Conservation (phyloP, 2,113 vertebrate genomes). For the Dolichallabes microphthalmus region DNA sequence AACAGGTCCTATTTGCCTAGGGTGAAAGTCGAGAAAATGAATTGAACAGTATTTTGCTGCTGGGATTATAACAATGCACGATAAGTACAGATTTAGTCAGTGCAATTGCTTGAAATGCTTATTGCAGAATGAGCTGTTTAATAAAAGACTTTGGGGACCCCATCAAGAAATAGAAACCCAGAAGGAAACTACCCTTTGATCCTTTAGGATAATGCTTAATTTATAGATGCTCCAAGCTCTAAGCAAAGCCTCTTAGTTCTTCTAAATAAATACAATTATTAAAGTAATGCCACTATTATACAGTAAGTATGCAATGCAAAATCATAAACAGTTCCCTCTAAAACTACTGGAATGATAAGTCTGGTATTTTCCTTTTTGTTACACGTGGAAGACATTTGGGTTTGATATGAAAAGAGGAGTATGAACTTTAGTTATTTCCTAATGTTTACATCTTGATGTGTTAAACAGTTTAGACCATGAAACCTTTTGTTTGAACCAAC, state of each 20-base stretch:
- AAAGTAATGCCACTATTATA: background rate
- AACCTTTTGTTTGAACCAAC: background rate
- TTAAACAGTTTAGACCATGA: background rate
- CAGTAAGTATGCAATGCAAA: background rate
- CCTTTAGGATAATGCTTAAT: slow-evolving; percentile 1
- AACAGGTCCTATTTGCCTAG: background rate
- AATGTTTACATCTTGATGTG: background rate
- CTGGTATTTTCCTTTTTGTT: background rate
- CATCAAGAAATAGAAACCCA: background rate
- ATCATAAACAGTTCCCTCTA: background rate
- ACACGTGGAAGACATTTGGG: background rate
- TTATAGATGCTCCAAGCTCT: background rate
- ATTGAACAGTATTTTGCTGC: slow-evolving; percentile 19
- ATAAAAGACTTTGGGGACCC: slow-evolving; percentile 23
- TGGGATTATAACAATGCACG: slow-evolving; percentile 7
- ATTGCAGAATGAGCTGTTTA: slow-evolving; percentile 35
- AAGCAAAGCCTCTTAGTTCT: background rate
- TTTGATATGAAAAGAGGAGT: background rate
- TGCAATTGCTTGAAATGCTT: slow-evolving; percentile 31
- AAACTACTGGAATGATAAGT: background rate
- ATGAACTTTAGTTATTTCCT: background rate
- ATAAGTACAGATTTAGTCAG: slow-evolving; percentile 31
- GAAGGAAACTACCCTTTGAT: slow-evolving; percentile 35
- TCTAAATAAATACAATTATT: background rate
- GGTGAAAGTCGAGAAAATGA: background rate